Base-by-base conservation (phyloP, 2,797 vertebrate genomes). In the Brachymystax lenok region DNA sequence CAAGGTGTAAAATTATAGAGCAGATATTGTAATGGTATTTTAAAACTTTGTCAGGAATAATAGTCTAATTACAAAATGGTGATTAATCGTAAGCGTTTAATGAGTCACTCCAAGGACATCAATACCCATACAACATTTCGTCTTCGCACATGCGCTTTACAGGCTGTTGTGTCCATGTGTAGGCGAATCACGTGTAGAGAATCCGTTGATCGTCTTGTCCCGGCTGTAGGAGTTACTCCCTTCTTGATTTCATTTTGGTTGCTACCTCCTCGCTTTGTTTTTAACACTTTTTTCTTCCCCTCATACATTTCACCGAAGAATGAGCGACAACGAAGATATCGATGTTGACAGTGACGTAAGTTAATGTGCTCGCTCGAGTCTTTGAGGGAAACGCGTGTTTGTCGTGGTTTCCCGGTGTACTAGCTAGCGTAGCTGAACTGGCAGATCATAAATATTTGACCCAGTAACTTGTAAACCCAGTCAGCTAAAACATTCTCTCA, bases 251-350 rank as follows among this genome's bases (percentile, higher is more conserved):
- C 81, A 80, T 82, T 89, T 87, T 77, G 89, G 89, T 91, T 87
- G 86, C 88, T 86, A 89, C 84, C 87, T 86, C 6, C 12, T 30
- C 28, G 30, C 8, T 27, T 74, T 81, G 74, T 72, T 77, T 75
- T 75, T 69, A 64, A 12, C 40, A 64, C 51, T 54, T 77, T 30
- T 80, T 85, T 1, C 5, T 6, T 83, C 8, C 8, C 77, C 76
- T 81, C 59, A 69, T 52, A 71, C 51, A 52, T 70, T 85, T 86
- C 73, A 83, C 86, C 82, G 94, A 95, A 96, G 95, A 95, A 98
- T 98, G 97, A 98, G 97, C 94, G 96, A 98, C 92, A 98, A 98
- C 95, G 96, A 98, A 96, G 97, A 98, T 94, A 97, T 98, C 96
- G 96, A 98, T 92, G 96, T 98, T 93, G 97, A 98, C 94, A 98